A percentile compares a stretch with the other conserved stretches of the same genome.
Conservation (phyloP, 2,797 vertebrate genomes). For the Sternarchorhynchus goeldii region DNA sequence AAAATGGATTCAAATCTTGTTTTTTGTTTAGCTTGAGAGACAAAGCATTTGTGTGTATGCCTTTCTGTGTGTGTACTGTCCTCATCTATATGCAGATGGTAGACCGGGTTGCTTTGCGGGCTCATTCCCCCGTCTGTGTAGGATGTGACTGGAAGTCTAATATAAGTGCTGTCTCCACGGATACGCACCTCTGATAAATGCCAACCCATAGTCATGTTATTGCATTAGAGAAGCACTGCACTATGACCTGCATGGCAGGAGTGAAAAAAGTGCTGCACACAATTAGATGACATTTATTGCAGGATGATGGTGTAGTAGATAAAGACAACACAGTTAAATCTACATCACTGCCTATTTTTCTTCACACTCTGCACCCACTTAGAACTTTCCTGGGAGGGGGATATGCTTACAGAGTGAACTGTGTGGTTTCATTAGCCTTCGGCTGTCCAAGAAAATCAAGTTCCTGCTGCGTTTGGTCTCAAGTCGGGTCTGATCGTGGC, state of each 20-base stretch:
- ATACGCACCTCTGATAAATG: slow-evolving; percentile 64
- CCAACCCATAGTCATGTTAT: slow-evolving; percentile 70
- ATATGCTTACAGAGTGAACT: background rate
- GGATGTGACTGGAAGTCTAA: slow-evolving; percentile 74
- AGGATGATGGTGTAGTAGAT: slow-evolving; percentile 51
- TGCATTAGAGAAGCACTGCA: slow-evolving; percentile 67
- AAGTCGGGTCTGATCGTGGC: slow-evolving; percentile 57
- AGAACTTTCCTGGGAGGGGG: background rate
- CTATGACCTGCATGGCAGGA: slow-evolving; percentile 63
- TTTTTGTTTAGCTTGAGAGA: slow-evolving; percentile 21
- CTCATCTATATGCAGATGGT: slow-evolving; percentile 79
- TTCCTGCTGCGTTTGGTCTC: slow-evolving; percentile 59
- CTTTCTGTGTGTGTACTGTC: slow-evolving; percentile 34
- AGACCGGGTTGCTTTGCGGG: slow-evolving; percentile 60
- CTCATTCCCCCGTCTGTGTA: slow-evolving; percentile 69
- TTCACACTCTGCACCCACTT: background rate
- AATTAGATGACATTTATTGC: slow-evolving; percentile 44
- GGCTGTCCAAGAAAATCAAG: slow-evolving; percentile 41
- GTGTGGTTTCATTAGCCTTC: slow-evolving; percentile 39
- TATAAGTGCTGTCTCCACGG: slow-evolving; percentile 47
- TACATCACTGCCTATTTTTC: slow-evolving; percentile 1
- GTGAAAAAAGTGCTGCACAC: slow-evolving; percentile 28
- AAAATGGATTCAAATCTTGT: background rate
- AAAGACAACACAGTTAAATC: slow-evolving; percentile 26
- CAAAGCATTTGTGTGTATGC: slow-evolving; percentile 40